These are phyloP conservation scores for Drymodes brunneopygia DNA, from an alignment of 2,113 vertebrate genomes.

Conservation along the genomic window DNA sequence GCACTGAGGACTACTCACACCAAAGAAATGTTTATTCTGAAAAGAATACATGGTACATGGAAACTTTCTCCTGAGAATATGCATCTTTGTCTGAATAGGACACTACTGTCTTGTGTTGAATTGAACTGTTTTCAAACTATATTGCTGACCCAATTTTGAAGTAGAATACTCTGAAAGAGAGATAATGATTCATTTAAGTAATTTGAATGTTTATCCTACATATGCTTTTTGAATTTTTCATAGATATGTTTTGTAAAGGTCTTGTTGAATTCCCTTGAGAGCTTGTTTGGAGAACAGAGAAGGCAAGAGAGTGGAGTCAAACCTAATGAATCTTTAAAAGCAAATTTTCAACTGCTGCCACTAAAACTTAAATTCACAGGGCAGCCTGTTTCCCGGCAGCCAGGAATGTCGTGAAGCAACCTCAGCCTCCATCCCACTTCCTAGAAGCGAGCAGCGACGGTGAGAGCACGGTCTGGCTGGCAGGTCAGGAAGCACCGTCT, in stretches of 20 bases:
- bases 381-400: background rate
- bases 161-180: background rate
- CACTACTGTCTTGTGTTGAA: background rate
- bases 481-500: background rate
- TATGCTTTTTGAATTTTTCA: background rate
- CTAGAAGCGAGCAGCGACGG: background rate
- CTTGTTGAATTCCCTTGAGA: background rate
- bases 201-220: background rate
- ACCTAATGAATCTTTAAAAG: background rate
- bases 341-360: background rate
- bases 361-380: background rate
- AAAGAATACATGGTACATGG: background rate
- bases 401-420: background rate
- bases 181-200: background rate
- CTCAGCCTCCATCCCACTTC: background rate
- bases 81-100: background rate
- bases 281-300: background rate
- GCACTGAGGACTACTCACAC: background rate
- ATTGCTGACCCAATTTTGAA: background rate
- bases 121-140: background rate
- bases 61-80: background rate
- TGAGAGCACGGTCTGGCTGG: fast-evolving
- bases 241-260: background rate
- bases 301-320: background rate
- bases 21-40: background rate